Base-by-base conservation (phyloP, 2,888 invertebrate genomes). In the Danaus chrysippus region DNA sequence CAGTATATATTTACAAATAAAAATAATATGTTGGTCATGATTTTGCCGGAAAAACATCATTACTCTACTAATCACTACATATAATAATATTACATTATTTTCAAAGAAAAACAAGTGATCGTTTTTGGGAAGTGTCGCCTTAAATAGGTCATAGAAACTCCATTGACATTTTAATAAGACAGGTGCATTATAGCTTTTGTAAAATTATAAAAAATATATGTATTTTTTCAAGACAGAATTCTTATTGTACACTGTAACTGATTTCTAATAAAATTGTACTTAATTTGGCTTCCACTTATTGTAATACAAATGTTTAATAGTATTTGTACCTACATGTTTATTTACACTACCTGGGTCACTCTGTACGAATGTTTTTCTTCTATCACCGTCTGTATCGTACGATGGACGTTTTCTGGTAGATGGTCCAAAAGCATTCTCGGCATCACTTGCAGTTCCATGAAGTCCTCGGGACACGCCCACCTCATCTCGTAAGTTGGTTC, bases 401-500 rank as follows among this genome's bases (percentile, higher is more conserved):
- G 90, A 71, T 94, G 92, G 15, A 97, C 93, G 77, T 94, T 94
- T 77, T 96, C 94, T 0, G 97, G 97, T 56, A 97, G 86, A 81
- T 98, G 97, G 82, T 98, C 97, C 1, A 95, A 90, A 5, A 97
- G 79, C 96, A 97, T 97, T 56, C 95, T 92, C 8, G 96, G 96
- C 93, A 96, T 96, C 58, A 97, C 95, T 71, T 95, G 92, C 59
- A 97, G 88, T 76, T 96, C 95, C 89, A 93, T 93, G 83, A 96
- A 96, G 78, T 95, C 95, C 76, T 96, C 95, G 0, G 95, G 92
- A 61, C 93, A 91, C 3, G 95, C 94, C 96, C 96, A 97, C 52
- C 95, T 91, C 93, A 96, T 95, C 78, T 95, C 94, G 77, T 91
- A 95, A 64, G 93, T 93, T 8, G 93, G 93, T 62, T 94, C 93